phyloP scores from a whole-genome alignment of 2,888 invertebrate genomes.

The Acrobasis suavella region DNA sequence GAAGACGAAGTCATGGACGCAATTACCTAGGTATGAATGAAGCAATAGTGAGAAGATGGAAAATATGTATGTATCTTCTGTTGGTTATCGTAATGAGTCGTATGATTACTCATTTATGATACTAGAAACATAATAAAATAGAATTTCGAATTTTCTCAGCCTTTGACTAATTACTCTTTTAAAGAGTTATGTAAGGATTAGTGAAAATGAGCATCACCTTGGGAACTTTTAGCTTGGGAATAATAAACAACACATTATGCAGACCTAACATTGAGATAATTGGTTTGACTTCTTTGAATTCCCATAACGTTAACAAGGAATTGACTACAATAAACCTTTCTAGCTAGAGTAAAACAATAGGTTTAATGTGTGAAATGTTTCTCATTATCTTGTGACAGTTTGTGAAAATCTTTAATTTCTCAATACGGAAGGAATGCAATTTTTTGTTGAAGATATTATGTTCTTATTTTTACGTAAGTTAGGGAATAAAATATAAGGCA shows the following conservation, averaged over 20 bases:
- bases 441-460: too few relatives aligned
- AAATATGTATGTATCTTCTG: too few relatives aligned
- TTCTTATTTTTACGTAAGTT: background rate
- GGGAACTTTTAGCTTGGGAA: slow-evolving; percentile 1
- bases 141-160: too few relatives aligned
- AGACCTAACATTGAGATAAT: background rate
- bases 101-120: too few relatives aligned
- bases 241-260: background rate
- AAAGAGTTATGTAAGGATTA: too few relatives aligned
- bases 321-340: slow-evolving; percentile 6
- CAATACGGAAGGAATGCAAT: background rate
- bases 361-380: background rate
- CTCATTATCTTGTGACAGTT: background rate
- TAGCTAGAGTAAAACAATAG: background rate
- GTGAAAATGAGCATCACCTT: background rate
- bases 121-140: too few relatives aligned
- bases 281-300: slow-evolving; percentile 16
- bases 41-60: too few relatives aligned
- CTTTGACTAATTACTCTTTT: too few relatives aligned
- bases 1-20: too few relatives aligned
- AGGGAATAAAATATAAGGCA: too few relatives aligned
- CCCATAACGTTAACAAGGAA: slow-evolving; percentile 21
- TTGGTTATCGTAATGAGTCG: too few relatives aligned
- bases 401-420: background rate
- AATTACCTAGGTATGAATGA: too few relatives aligned